These are phyloP conservation scores for Oncorhynchus nerka DNA, from an alignment of 2,113 vertebrate genomes.

Conservation along the genomic window DNA sequence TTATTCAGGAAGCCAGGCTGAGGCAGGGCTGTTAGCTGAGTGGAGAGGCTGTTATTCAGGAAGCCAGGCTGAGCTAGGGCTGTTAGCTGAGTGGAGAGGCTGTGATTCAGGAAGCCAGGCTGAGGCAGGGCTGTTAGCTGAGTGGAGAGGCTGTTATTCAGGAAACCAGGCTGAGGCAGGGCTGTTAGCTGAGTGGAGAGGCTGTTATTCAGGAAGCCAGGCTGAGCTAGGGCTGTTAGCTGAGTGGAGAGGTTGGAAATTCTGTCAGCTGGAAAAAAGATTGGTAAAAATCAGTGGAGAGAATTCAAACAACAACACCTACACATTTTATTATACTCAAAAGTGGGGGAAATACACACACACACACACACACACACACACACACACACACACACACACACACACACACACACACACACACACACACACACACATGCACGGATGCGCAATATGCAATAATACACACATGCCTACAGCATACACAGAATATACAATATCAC, in stretches of 20 bases:
- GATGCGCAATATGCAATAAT: no score
- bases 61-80: conserved; percentile 46
- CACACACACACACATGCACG: no score
- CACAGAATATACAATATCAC: conserved; percentile 37
- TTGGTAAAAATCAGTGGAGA: conserved; percentile 58
- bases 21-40: conserved; percentile 62
- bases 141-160: conserved; percentile 65
- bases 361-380: conserved; percentile 17
- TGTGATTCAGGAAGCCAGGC: conserved; percentile 62
- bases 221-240: conserved; percentile 57
- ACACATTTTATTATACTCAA: conserved; percentile 54
- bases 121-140: conserved; percentile 59
- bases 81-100: conserved; percentile 66
- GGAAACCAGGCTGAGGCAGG: conserved; percentile 48
- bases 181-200: conserved; percentile 66
- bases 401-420: background rate
- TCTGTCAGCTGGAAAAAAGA: conserved; percentile 59
- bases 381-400: conserved; percentile 11
- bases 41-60: conserved; percentile 66
- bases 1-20: conserved; percentile 60
- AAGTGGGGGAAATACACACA: conserved; percentile 20
- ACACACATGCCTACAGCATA: conserved; percentile 27
- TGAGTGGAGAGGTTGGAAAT: conserved; percentile 55
- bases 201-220: conserved; percentile 66
- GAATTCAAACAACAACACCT: conserved; percentile 66